Base-by-base conservation (phyloP, 1,140 invertebrate genomes). In the Dinoponera quadriceps region DNA sequence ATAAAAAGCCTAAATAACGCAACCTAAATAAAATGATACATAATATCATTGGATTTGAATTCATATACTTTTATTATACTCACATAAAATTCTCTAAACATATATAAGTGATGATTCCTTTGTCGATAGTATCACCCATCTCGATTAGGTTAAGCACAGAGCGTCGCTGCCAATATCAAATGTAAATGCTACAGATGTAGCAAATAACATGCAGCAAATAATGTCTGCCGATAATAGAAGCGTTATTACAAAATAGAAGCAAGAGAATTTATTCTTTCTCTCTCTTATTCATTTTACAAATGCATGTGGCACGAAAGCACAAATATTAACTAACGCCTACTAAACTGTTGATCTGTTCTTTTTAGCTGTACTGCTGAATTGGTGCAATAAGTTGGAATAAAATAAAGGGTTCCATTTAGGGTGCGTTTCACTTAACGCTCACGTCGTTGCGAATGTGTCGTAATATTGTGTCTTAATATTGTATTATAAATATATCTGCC, bases 1-100 rank as follows among this genome's bases (percentile, higher is more conserved):
- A 7, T n/a, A 33, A 5, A 62, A 86, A 22, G n/a, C 11, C 11
- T 74, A 44, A 55, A 55, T 68, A 72, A 48, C n/a, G 33, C 27
- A 38, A 14, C 3, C 49, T 2, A 48, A 0, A 69, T n/a, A 25
- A 2, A 38, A 51, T 57, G 27, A 59, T 73, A n/a, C 22, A 14
- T 18, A 55, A 29, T 29, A 7, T 38, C 20, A 66, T 18, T 49
- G 27, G 59, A 66, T 44, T 9, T 44, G 4, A 5, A 62, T 62
- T 22, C 69, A 65, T 65, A 72, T 44, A 78, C 83, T 60, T 63
- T 55, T 59, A 0, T 25, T 20, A 51, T 75, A 91, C 90, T 92
- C 86, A 94, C 93, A 93, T 88, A 81, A 94, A 94, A 88, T 93
- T 91, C 86, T 93, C 89, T 5, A 94, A 27, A 83, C 83, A 87